Conservation (phyloP, 2,797 vertebrate species). For the Catharus ustulatus region DNA sequence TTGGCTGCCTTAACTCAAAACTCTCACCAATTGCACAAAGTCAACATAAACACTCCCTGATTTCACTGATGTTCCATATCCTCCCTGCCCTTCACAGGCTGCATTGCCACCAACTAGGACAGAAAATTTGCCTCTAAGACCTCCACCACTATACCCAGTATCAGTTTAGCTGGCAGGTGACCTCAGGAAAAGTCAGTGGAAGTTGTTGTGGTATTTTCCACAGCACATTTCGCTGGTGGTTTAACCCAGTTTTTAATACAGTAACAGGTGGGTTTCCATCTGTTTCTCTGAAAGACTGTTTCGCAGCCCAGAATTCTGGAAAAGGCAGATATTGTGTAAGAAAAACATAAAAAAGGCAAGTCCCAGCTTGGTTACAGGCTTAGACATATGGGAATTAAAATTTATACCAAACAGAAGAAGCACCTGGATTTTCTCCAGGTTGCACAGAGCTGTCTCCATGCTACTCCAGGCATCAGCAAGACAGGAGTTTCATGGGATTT, state of each 20-base stretch:
- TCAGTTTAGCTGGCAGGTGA: background rate
- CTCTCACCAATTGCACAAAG: background rate
- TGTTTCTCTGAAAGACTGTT: background rate
- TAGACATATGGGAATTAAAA: background rate
- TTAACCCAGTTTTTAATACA: background rate
- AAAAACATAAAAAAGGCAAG: background rate
- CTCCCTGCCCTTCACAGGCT: background rate
- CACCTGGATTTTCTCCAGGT: background rate
- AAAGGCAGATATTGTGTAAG: background rate
- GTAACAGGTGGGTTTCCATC: background rate
- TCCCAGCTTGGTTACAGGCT: background rate
- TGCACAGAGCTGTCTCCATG: background rate
- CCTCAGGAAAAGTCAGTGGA: background rate
- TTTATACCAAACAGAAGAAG: background rate
- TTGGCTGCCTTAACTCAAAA: slow-evolving; percentile 11
- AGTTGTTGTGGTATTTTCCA: background rate
- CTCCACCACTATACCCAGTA: background rate
- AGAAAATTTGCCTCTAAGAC: background rate
- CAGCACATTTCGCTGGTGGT: background rate
- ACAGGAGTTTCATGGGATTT: background rate
- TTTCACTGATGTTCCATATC: background rate
- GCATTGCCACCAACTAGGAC: background rate
- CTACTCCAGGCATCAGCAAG: background rate
- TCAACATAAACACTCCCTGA: background rate
- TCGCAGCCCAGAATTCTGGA: background rate